Evolutionary conservation across 2,113 vertebrate genomes (phyloP), one percentile per base, ranked within the genome.

Genomic region (Passer montanus): DNA sequence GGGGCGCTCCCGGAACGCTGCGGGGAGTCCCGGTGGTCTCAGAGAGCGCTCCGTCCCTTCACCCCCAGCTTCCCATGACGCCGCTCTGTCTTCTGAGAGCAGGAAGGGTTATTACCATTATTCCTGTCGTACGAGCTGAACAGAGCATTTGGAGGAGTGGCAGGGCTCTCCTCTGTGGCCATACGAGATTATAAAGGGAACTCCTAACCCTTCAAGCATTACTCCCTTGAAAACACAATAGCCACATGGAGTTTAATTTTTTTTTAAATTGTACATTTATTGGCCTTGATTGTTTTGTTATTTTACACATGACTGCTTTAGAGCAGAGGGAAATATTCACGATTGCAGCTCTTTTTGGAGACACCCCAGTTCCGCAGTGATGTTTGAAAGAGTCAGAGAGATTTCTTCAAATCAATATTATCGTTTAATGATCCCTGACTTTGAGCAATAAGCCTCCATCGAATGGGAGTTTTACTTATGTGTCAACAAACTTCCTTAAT

Each of bases 41-140:
- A 5, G 39, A 23, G 35, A 28, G 47, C 13, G 35, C 37, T 17
- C 35, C 8, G 0, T 10, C 8, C 43, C 31, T 24, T 10, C 21
- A 27, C 1, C 2, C 13, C n/a, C 53, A 6, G 37, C 7, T 30
- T 21, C 26, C 28, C 1, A 0, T 2, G 22, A 13, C 2, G 2
- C 27, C 6, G 11, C 21, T 50, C 33, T 17, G 35, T 2, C 49
- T 30, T 37, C n/a, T 12, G 17, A 27, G 23, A 39, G 53, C 58
- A 30, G 4, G 10, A 58, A 37, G 15, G 4, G 20, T 23, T 66
- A 2, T 46, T 14, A 5, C 8, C 11, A 22, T 49, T 11, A 1
- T 18, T 50, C 18, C 33, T 35, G 58, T 59, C 11, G 11, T 11
- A 35, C 0, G 1, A 26, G 7, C 17, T 17, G 35, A 70, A 39